phyloP scores from a whole-genome alignment of 2,888 invertebrate genomes.

The Pedicia rivosa region DNA sequence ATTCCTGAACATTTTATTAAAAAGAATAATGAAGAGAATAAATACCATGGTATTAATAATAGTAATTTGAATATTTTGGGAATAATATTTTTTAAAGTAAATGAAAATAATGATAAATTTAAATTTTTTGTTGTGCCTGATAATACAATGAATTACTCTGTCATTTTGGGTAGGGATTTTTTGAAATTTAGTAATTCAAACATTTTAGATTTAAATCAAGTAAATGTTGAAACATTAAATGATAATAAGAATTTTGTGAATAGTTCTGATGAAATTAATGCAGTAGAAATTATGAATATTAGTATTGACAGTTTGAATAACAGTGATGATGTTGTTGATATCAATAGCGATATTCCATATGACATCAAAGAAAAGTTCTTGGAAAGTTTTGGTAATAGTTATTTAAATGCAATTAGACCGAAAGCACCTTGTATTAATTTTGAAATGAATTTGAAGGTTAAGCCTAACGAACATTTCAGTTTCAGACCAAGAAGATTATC shows the following conservation, averaged over 20 bases:
- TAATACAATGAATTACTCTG: conserved; percentile 6
- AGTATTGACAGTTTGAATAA: too few relatives aligned
- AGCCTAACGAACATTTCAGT: conserved; percentile 8
- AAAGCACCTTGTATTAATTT: not conserved
- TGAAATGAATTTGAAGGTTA: conserved; percentile 9
- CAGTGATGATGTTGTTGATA: too few relatives aligned
- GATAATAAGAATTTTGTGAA: too few relatives aligned
- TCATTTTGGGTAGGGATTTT: conserved; percentile 9
- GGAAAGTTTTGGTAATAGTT: too few relatives aligned
- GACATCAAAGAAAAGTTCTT: too few relatives aligned
- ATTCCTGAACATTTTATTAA: not conserved
- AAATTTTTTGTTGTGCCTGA: conserved; percentile 10
- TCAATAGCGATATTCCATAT: too few relatives aligned
- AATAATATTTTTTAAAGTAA: too few relatives aligned
- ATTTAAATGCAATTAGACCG: not conserved
- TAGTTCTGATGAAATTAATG: too few relatives aligned
- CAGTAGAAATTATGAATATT: too few relatives aligned
- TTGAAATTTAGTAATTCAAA: not conserved
- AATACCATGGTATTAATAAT: not conserved
- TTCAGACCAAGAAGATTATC: conserved; percentile 8
- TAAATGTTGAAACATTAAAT: too few relatives aligned
- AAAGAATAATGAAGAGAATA: not conserved
- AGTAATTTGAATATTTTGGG: too few relatives aligned
- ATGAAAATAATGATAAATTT: not conserved
- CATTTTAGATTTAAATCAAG: too few relatives aligned